phyloP scores from a whole-genome alignment of 2,888 invertebrate species.

The Gastracanthus pulcherrimus region DNA sequence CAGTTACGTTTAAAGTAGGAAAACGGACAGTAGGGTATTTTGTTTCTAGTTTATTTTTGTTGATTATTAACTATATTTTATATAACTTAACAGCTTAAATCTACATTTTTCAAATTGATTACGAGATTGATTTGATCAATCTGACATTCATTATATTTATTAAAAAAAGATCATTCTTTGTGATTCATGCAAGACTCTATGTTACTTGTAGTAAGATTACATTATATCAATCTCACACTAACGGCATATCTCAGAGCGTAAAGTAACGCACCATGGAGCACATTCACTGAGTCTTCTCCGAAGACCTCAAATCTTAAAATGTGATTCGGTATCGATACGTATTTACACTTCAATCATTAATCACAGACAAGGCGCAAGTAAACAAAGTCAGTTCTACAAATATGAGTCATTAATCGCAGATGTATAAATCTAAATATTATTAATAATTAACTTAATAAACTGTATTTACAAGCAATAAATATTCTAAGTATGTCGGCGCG shows the following conservation, averaged over 20 bases:
- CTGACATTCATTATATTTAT: conserved; percentile 16
- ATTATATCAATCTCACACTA: conserved; percentile 32
- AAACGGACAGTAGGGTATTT: conserved; percentile 42
- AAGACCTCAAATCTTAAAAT: conserved; percentile 24
- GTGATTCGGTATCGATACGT: conserved; percentile 51
- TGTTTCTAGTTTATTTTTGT: conserved; percentile 41
- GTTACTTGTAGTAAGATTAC: conserved; percentile 27
- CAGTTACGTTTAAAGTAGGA: conserved; percentile 44
- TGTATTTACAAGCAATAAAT: conserved; percentile 75
- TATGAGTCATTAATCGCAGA: conserved; percentile 40
- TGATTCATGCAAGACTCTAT: conserved; percentile 40
- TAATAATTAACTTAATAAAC: conserved; percentile 62
- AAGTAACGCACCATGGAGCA: conserved; percentile 29
- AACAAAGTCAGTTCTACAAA: conserved; percentile 56
- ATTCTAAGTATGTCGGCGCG: conserved; percentile 63
- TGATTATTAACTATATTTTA: conserved; percentile 43
- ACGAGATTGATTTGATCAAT: conserved; percentile 37
- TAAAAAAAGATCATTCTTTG: conserved; percentile 26
- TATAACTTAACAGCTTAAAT: conserved; percentile 42
- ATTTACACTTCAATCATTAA: conserved; percentile 70
- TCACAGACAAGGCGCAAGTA: conserved; percentile 75
- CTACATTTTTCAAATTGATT: conserved; percentile 13
- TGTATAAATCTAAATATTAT: conserved; percentile 27
- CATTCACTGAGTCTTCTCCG: conserved; percentile 29
- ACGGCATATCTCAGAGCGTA: conserved; percentile 12